phyloP scores from a whole-genome alignment of 2,113 vertebrate species.

The Sinocyclocheilus anshuiensis region DNA sequence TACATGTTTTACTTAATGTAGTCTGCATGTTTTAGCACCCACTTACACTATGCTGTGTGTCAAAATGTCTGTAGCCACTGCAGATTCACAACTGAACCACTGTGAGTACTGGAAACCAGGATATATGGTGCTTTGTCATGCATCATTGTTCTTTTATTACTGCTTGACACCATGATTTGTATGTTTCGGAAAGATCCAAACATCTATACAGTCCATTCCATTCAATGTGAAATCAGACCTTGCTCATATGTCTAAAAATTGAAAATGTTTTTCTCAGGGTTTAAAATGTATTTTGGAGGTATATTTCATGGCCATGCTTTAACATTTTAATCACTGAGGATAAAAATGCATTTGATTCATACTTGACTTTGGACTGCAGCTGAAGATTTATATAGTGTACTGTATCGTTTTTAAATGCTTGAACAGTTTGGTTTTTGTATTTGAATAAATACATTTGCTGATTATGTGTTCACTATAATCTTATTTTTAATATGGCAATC shows the following conservation, averaged over 20 bases:
- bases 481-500: neutral
- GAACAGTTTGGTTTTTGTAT: constrained; percentile 32
- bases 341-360: constrained; percentile 3
- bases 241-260: neutral
- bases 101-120: neutral
- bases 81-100: neutral
- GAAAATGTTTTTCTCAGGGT: constrained; percentile 36
- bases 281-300: neutral
- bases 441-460: constrained; percentile 40
- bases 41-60: neutral
- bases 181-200: neutral
- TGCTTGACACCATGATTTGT: neutral
- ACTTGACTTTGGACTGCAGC: constrained; percentile 35
- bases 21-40: neutral
- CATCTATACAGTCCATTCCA: neutral
- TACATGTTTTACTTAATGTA: neutral
- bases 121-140: neutral
- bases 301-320: constrained; percentile 7
- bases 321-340: neutral
- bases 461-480: neutral
- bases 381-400: constrained; percentile 24
- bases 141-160: neutral
- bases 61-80: neutral
- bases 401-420: constrained; percentile 32
- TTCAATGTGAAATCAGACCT: constrained; percentile 18